Evolutionary conservation across 2,888 invertebrate species (phyloP).

Genomic region (Pseudococcus viburni): DNA sequence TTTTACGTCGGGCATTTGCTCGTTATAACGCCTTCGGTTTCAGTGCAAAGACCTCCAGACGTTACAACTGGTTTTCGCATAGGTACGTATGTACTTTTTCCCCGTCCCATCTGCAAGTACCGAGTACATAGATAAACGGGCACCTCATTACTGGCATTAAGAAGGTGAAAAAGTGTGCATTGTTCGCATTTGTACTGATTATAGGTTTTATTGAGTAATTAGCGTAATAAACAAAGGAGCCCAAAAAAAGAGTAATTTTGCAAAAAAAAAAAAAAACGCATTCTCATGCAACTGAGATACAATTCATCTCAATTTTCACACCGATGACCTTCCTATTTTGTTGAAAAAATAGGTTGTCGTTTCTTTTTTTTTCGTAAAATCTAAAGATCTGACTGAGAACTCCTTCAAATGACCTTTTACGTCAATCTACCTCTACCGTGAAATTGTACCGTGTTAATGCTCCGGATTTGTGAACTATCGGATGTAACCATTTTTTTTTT

Average conservation of each 20-base stretch:
- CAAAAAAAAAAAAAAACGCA: not conserved
- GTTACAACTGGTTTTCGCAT: slow-evolving; percentile 37
- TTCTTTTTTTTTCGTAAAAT: not conserved
- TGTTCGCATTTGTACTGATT: slow-evolving; percentile 31
- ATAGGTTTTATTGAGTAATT: slow-evolving; percentile 42
- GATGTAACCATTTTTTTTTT: slow-evolving; percentile 38
- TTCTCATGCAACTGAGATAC: not conserved
- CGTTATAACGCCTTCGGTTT: slow-evolving; percentile 42
- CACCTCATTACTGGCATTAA: slow-evolving; percentile 16
- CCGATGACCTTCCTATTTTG: slow-evolving; percentile 6
- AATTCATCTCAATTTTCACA: slow-evolving; percentile 29
- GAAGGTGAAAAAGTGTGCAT: slow-evolving; percentile 10
- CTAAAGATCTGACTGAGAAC: not conserved
- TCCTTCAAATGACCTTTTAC: slow-evolving; percentile 47
- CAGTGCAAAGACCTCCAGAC: slow-evolving; percentile 52
- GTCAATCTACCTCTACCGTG: slow-evolving; percentile 21
- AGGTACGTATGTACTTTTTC: slow-evolving; percentile 1
- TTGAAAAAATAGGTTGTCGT: not conserved
- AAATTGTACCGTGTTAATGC: slow-evolving; percentile 30
- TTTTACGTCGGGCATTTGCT: slow-evolving; percentile 17
- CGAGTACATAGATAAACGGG: not conserved
- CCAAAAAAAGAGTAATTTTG: not conserved
- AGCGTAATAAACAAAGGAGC: slow-evolving; percentile 32
- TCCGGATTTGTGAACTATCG: slow-evolving; percentile 48
- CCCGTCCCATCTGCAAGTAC: not conserved